Conservation (phyloP, 2,888 invertebrate genomes). For the Craniophora ligustri region DNA sequence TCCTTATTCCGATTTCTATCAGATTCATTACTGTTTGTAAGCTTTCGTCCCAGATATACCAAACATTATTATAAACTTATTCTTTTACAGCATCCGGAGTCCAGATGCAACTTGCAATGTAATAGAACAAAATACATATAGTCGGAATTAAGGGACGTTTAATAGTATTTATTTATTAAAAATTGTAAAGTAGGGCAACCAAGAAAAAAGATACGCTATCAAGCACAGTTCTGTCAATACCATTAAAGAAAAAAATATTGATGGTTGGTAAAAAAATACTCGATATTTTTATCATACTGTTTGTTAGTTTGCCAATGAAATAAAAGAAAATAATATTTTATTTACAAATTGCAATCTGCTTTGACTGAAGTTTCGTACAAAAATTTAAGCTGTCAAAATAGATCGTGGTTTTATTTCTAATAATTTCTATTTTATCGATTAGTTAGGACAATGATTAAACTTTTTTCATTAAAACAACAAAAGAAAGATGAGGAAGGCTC, state of each 20-base stretch:
- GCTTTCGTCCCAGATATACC: too few species aligned
- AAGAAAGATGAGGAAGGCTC: conserved; percentile 98
- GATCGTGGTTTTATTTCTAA: conserved; percentile 77
- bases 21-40: too few species aligned
- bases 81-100: too few species aligned
- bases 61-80: too few species aligned
- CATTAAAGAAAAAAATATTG: background rate
- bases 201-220: too few species aligned
- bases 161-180: too few species aligned
- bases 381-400: conserved; percentile 82
- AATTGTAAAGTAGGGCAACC: too few species aligned
- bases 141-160: too few species aligned
- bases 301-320: conserved; percentile 45
- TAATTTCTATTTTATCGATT: conserved; percentile 81
- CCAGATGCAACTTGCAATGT: too few species aligned
- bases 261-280: conserved; percentile 34
- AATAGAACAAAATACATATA: too few species aligned
- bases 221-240: background rate
- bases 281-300: conserved; percentile 11
- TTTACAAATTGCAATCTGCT: conserved; percentile 41
- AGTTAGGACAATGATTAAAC: conserved; percentile 95
- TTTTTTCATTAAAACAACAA: conserved; percentile 99
- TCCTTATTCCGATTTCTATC: too few species aligned
- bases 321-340: conserved; percentile 34
- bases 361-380: conserved; percentile 56